A percentile compares a stretch with the other conserved stretches of the same genome.
phyloP scores from a whole-genome alignment of 2,888 invertebrate species.

The Drosophila subsilvestris region DNA sequence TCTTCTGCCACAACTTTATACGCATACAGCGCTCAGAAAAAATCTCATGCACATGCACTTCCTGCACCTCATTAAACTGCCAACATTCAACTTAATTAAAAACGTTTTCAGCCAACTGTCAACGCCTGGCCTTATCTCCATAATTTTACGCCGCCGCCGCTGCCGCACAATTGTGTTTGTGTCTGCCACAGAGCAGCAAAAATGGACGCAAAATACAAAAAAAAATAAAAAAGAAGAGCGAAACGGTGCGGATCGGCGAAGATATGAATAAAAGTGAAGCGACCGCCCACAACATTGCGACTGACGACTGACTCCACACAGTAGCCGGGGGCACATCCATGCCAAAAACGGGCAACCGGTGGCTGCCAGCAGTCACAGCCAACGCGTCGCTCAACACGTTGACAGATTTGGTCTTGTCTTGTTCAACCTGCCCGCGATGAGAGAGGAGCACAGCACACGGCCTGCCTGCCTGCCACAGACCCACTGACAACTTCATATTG shows the following conservation, averaged over 20 bases:
- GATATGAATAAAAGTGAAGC: slow-evolving; percentile 68
- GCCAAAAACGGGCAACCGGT: slow-evolving; percentile 38
- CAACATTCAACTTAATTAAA: slow-evolving; percentile 75
- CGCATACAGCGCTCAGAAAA: slow-evolving; percentile 11
- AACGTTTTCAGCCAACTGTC: slow-evolving; percentile 73
- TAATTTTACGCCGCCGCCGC: slow-evolving; percentile 46
- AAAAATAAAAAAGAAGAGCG: not conserved
- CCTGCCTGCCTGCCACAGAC: slow-evolving; percentile 3
- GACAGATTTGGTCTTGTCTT: slow-evolving; percentile 76
- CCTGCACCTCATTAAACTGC: slow-evolving; percentile 73
- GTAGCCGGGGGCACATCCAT: slow-evolving; percentile 58
- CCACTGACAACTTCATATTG: slow-evolving; percentile 73
- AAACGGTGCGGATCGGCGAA: slow-evolving; percentile 7
- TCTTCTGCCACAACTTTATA: not conserved
- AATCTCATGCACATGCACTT: slow-evolving; percentile 50
- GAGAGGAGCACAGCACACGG: slow-evolving; percentile 16
- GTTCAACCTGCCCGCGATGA: slow-evolving; percentile 61
- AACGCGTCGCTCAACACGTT: slow-evolving; percentile 69
- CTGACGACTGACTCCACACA: slow-evolving; percentile 40
- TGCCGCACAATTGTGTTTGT: slow-evolving; percentile 64
- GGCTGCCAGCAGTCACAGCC: slow-evolving; percentile 51
- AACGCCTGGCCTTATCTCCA: slow-evolving; percentile 75
- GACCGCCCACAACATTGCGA: slow-evolving; percentile 79
- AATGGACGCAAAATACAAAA: slow-evolving; percentile 34
- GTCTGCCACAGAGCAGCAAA: slow-evolving; percentile 30